Conservation (phyloP, 1,140 invertebrate species). For the Daktulosphaira vitifoliae region DNA sequence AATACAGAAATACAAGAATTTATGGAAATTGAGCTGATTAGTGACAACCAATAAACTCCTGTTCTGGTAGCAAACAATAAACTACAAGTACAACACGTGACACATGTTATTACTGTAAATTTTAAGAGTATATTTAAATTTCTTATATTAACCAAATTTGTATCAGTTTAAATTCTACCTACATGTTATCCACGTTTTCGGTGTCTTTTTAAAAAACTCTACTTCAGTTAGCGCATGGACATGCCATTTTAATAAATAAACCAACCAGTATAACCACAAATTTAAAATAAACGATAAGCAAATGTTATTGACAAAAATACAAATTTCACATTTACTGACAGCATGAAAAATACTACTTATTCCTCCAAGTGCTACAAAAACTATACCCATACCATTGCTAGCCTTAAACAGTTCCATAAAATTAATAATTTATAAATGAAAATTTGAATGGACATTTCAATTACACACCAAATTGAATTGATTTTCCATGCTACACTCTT, state of each 20-base stretch:
- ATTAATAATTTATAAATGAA: neutral
- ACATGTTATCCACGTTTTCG: constrained; percentile 1
- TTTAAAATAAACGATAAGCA: neutral
- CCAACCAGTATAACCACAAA: neutral
- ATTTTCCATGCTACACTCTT: constrained; percentile 26
- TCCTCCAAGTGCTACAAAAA: constrained; percentile 9
- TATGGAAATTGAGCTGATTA: constrained; percentile 1
- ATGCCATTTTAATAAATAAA: constrained; percentile 1
- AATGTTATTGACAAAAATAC: constrained; percentile 3
- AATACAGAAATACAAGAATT: constrained; percentile 5
- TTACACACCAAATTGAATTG: constrained; percentile 25
- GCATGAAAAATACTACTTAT: neutral
- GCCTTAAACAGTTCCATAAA: neutral
- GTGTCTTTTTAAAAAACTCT: neutral
- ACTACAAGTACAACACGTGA: neutral
- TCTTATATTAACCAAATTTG: neutral
- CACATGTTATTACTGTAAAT: neutral
- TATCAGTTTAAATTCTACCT: neutral
- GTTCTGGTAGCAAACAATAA: constrained; percentile 19
- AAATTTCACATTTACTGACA: too few species aligned
- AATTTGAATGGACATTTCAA: neutral
- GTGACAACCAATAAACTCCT: constrained; percentile 11
- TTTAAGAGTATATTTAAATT: too few species aligned
- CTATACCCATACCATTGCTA: constrained; percentile 1
- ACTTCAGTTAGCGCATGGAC: neutral